These are phyloP conservation scores for Ceratina japonica DNA, from an alignment of 1,140 invertebrate species.

Conservation along the genomic window DNA sequence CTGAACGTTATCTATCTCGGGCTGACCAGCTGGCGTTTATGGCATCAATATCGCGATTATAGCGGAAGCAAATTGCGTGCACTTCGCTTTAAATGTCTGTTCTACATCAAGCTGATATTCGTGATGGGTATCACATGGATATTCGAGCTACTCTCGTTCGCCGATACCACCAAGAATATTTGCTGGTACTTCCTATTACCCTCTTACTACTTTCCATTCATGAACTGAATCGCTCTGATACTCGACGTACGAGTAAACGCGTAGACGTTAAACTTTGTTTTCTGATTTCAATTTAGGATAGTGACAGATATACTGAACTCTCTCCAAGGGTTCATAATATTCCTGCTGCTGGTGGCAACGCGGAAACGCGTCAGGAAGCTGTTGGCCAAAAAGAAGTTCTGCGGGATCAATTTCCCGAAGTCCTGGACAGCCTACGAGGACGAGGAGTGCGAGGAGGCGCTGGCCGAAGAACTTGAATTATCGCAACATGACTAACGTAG, in stretches of 20 bases:
- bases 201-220: background rate
- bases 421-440: conserved; percentile 79
- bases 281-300: conserved; percentile 78
- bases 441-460: conserved; percentile 78
- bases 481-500: conserved; percentile 56
- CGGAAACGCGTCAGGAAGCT: conserved; percentile 82
- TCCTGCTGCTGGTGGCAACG: conserved; percentile 82
- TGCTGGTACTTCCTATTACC: conserved; percentile 56
- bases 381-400: conserved; percentile 75
- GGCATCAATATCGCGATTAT: conserved; percentile 78
- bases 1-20: conserved; percentile 82
- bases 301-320: conserved; percentile 83
- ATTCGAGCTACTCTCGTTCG: conserved; percentile 83
- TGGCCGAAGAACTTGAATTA: conserved; percentile 68
- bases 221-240: background rate
- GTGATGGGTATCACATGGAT: conserved; percentile 88
- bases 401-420: conserved; percentile 73
- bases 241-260: too few species aligned
- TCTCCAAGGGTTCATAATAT: conserved; percentile 84
- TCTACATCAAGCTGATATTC: conserved; percentile 85
- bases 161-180: conserved; percentile 31
- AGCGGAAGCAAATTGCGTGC: conserved; percentile 80
- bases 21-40: conserved; percentile 80
- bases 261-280: background rate
- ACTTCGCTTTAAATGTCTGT: conserved; percentile 81